Conservation (phyloP, 2,888 invertebrate species). For the Xanthorhoe spadicearia region DNA sequence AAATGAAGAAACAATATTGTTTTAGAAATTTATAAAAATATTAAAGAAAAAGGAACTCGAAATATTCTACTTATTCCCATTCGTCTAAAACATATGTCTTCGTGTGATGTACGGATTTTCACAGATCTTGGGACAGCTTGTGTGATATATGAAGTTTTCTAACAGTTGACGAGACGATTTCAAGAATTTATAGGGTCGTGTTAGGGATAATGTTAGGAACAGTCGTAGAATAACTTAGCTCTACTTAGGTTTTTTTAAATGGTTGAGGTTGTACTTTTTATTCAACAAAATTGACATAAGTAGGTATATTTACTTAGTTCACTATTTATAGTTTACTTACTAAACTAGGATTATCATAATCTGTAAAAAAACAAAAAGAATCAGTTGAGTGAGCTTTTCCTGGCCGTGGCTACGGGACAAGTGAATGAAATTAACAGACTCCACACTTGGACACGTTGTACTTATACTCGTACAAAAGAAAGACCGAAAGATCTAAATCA, state of each 20-base stretch:
- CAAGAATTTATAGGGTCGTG: conserved; percentile 2
- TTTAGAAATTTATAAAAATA: not conserved
- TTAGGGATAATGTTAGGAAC: not conserved
- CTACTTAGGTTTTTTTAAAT: too few relatives aligned
- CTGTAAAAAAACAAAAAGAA: too few relatives aligned
- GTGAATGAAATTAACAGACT: too few relatives aligned
- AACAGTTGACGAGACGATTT: conserved; percentile 7
- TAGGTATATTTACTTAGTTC: too few relatives aligned
- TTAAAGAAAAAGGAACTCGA: not conserved
- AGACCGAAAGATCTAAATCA: too few relatives aligned
- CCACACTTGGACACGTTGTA: too few relatives aligned
- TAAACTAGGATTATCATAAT: too few relatives aligned
- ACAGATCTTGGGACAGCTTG: not conserved
- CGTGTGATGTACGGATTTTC: not conserved
- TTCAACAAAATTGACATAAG: too few relatives aligned
- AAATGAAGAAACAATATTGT: not conserved
- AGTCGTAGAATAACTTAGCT: not conserved
- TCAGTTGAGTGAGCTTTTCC: too few relatives aligned
- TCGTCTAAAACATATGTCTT: conserved; percentile 1
- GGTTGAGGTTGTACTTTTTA: not conserved
- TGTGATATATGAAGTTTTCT: conserved; percentile 32
- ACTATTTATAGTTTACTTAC: too few relatives aligned
- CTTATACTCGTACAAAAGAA: too few relatives aligned
- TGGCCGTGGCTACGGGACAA: too few relatives aligned
- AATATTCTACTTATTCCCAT: not conserved